Conservation (phyloP, 2,888 invertebrate species). For the Deroplatys truncata region DNA sequence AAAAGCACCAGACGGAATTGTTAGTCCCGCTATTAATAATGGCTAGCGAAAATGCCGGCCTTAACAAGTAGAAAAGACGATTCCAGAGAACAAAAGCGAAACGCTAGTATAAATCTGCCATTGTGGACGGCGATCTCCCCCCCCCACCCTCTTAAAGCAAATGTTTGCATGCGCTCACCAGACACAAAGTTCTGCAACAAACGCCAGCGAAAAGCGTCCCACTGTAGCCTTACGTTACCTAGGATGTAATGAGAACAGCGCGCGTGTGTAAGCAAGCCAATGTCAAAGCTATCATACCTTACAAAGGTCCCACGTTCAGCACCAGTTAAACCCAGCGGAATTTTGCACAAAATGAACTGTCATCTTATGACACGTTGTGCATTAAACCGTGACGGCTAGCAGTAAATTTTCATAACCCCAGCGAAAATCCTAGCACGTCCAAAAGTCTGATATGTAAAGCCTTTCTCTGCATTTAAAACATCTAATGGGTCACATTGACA, state of each 20-base stretch:
- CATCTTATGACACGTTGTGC: no score
- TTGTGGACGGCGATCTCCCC: not conserved
- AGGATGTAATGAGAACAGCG: not conserved
- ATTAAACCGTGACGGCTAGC: no score
- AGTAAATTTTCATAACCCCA: no score
- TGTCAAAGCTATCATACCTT: no score
- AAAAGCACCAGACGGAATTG: not conserved
- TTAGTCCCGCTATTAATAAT: not conserved
- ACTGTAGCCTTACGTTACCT: not conserved
- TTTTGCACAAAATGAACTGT: no score
- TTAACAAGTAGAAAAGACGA: not conserved
- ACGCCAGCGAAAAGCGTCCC: not conserved
- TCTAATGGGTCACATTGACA: no score
- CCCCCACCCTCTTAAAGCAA: not conserved
- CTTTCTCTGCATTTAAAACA: no score
- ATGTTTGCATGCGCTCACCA: not conserved
- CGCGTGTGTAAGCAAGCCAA: no score
- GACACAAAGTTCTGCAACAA: not conserved
- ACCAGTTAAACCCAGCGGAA: no score
- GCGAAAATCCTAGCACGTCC: no score
- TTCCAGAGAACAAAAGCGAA: not conserved
- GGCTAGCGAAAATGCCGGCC: not conserved
- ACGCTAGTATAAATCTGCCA: conserved; percentile 1
- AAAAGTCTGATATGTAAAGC: no score
- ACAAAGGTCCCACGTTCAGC: no score